Evolutionary conservation across 2,113 vertebrate genomes (phyloP), one percentile per base, ranked within the genome.

Genomic region (Perccottus glenii): DNA sequence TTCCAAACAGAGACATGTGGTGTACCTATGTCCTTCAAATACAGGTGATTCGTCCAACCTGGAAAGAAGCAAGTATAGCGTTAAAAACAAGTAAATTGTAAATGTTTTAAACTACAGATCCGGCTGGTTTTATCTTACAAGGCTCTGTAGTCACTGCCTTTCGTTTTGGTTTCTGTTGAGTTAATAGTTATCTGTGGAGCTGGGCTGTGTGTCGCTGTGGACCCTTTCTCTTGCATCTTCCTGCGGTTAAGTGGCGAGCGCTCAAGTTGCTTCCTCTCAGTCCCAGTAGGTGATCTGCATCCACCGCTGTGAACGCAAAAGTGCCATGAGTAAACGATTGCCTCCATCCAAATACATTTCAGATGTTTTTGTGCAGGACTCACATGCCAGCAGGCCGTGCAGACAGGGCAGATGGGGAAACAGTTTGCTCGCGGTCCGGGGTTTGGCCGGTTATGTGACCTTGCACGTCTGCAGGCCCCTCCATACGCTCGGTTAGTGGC

Each of bases 201-300:
- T 51, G 76, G 59, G 65, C 75, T 66, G 55, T 70, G 85, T 4
- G 82, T 51, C 4, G 3, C 11, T 1, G 67, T 12, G 16, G 57
- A 14, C 36, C 68, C 85, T 66, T 66, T 90, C 8, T 91, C 89
- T 36, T 81, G 83, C 46, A 40, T 46, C 66, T 57, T 87, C 66
- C 88, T 80, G 19, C 94, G 94, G 84, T 82, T 93, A 78, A 94
- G 92, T 61, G 97, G 95, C 58, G 96, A 98, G 64, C 94, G 88
- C 11, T 92, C 91, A 12, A 60, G n/a, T 14, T 60, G 83, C 59
- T 61, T 88, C 64, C 73, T 87, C 64, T 92, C 91, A 46, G 92
- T 91, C 86, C 92, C 90, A 61, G 95, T 95, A 65, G 97, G 95
- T 62, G 93, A 94, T 92, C 94, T 95, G 93, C 93, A 92, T 87